These are phyloP conservation scores for Platalea minor DNA, from an alignment of 2,797 vertebrate species.

Conservation along the genomic window DNA sequence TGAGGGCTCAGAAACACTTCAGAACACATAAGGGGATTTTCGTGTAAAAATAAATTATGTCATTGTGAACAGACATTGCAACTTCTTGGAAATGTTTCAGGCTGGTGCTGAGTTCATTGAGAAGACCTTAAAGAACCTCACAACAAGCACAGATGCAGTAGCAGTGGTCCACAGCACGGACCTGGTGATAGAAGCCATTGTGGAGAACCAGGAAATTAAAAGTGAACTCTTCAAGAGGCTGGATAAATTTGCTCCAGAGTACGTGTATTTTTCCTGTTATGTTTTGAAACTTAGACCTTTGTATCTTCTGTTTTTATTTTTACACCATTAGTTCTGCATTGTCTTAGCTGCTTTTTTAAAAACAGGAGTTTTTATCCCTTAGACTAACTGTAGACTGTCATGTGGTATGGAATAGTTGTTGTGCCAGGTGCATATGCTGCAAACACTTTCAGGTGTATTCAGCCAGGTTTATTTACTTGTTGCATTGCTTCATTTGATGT, in stretches of 20 bases:
- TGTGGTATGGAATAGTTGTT: not conserved
- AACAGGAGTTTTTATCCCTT: not conserved
- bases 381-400: not conserved
- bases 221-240: constrained; percentile 86
- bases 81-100: constrained; percentile 67
- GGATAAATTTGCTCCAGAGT: constrained; percentile 92
- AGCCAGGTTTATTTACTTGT: not conserved
- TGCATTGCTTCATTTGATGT: not conserved
- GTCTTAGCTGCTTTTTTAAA: not conserved
- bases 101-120: constrained; percentile 86
- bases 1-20: not conserved
- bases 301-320: not conserved
- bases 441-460: not conserved
- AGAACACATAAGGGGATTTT: not conserved
- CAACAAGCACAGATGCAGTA: constrained; percentile 81
- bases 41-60: not conserved
- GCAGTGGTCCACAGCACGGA: constrained; percentile 83
- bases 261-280: constrained; percentile 38
- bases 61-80: not conserved
- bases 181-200: constrained; percentile 93
- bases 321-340: not conserved
- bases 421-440: not conserved
- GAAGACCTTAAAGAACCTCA: constrained; percentile 85
- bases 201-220: constrained; percentile 91
- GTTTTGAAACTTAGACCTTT: not conserved